phyloP scores from a whole-genome alignment of 2,113 vertebrate species.

The Camelus dromedarius region DNA sequence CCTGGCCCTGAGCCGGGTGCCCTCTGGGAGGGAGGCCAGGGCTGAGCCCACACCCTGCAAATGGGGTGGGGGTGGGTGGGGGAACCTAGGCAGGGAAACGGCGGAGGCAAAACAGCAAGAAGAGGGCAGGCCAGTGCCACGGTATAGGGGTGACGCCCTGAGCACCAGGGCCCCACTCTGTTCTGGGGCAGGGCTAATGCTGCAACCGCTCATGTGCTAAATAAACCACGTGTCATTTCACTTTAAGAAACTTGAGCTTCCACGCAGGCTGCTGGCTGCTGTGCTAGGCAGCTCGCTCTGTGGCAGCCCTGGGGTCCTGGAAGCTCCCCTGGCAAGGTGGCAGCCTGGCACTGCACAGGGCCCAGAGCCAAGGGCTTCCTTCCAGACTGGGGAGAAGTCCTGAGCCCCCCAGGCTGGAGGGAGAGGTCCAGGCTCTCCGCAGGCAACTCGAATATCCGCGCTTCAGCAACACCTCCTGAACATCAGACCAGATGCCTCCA shows the following conservation, averaged over 20 bases:
- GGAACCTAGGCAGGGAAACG: background rate
- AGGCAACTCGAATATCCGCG: background rate
- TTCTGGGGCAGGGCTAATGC: background rate
- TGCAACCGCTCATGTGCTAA: accelerated
- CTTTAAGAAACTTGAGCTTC: background rate
- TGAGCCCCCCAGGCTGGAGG: background rate
- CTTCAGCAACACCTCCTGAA: accelerated
- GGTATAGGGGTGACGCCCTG: background rate
- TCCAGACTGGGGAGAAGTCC: background rate
- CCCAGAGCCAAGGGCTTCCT: background rate
- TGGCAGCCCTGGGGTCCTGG: background rate
- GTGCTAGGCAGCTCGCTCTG: background rate
- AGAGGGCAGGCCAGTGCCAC: background rate
- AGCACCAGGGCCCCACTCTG: background rate
- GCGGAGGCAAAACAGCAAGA: background rate
- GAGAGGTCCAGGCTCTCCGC: background rate
- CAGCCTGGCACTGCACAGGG: background rate
- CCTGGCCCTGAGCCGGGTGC: background rate
- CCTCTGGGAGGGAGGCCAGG: background rate
- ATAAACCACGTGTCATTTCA: accelerated
- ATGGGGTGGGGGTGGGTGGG: too few relatives aligned
- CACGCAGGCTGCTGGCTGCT: background rate
- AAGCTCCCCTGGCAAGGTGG: background rate
- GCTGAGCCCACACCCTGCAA: background rate
- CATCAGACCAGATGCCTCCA: background rate